phyloP scores from a whole-genome alignment of 2,113 vertebrate species.

The Takifugu bimaculatus region DNA sequence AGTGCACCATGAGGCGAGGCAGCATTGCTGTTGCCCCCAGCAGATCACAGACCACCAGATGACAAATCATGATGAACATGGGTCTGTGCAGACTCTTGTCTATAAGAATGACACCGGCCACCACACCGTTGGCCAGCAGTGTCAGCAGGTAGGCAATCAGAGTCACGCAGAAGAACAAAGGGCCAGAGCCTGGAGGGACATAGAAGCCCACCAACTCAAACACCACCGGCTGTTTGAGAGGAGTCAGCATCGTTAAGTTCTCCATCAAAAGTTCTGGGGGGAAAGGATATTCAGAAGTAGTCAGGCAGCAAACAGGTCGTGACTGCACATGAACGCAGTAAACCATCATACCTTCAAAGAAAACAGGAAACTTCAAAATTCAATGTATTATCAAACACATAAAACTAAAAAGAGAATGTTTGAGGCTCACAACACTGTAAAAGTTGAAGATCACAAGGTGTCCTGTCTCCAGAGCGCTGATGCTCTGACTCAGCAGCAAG shows the following conservation, averaged over 20 bases:
- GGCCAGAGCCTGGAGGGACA: conserved; percentile 23
- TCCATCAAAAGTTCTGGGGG: conserved; percentile 33
- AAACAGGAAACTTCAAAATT: too few relatives aligned
- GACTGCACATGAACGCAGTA: background rate
- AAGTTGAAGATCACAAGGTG: background rate
- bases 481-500: background rate
- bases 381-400: background rate
- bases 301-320: background rate
- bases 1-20: too few relatives aligned
- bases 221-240: conserved; percentile 49
- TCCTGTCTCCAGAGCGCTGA: background rate
- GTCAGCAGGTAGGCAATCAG: conserved; percentile 39
- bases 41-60: too few relatives aligned
- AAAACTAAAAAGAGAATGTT: background rate
- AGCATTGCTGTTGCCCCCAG: too few relatives aligned
- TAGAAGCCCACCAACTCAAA: conserved; percentile 61
- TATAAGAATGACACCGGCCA: conserved; percentile 30
- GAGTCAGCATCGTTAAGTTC: conserved; percentile 20
- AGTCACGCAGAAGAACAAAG: conserved; percentile 46
- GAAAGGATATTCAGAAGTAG: too few relatives aligned
- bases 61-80: too few relatives aligned
- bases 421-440: background rate
- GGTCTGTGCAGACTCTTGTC: conserved; percentile 45
- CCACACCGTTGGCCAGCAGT: conserved; percentile 45
- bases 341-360: background rate